Evolutionary conservation across 2,888 invertebrate species (phyloP).

Genomic region (Tinea pellionella): DNA sequence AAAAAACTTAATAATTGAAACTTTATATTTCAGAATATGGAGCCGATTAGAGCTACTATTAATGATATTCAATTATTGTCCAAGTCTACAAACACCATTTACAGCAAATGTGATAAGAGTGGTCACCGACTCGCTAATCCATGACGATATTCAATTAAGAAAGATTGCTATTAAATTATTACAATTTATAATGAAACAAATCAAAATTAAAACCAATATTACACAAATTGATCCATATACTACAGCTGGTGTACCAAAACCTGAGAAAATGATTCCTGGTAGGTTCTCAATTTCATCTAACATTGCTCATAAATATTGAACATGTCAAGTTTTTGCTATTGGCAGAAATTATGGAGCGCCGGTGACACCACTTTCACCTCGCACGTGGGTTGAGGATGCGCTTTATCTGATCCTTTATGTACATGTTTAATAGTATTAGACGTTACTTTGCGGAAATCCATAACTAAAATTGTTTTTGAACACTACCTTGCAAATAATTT

Average conservation of each 20-base stretch:
- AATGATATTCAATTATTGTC: conserved; percentile 76
- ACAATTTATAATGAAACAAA: conserved; percentile 76
- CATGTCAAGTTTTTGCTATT: too few species aligned
- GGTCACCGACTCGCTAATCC: conserved; percentile 73
- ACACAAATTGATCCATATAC: conserved; percentile 68
- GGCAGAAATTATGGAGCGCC: too few species aligned
- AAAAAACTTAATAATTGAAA: too few species aligned
- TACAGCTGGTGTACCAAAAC: conserved; percentile 40
- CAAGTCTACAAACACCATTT: conserved; percentile 77
- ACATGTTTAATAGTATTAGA: too few species aligned
- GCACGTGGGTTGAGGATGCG: too few species aligned
- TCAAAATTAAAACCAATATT: conserved; percentile 75
- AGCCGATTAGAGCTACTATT: conserved; percentile 81
- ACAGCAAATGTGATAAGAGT: conserved; percentile 73
- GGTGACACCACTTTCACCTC: too few species aligned
- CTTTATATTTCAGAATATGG: conserved; percentile 48
- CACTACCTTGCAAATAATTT: too few species aligned
- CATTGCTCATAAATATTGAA: too few species aligned
- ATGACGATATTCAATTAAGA: conserved; percentile 84
- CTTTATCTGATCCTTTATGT: too few species aligned
- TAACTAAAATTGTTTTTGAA: too few species aligned
- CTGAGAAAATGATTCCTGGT: conserved; percentile 45
- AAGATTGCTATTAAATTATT: conserved; percentile 74
- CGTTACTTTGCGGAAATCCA: too few species aligned
- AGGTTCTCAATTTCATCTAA: too few species aligned